Evolutionary conservation across 1,140 invertebrate genomes (phyloP).

Genomic region (Epicauta chinensis): DNA sequence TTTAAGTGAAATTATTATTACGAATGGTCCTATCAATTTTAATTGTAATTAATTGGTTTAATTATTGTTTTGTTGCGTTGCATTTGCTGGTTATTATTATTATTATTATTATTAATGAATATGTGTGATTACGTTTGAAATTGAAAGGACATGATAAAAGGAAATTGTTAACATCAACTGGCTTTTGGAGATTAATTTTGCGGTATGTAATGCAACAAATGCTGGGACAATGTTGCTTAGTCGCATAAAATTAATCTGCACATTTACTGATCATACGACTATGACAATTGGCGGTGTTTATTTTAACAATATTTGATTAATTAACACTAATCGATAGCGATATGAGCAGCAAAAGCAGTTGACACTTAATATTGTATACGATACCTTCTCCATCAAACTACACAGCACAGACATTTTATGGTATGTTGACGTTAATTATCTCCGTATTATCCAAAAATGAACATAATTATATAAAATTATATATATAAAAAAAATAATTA

Average conservation of each 20-base stretch:
- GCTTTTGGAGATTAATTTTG: background rate
- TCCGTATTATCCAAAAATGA: conserved; percentile 23
- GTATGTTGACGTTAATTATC: conserved; percentile 29
- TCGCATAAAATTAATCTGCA: conserved; percentile 3
- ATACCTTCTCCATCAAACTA: conserved; percentile 43
- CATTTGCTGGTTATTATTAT: too few species aligned
- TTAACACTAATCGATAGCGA: conserved; percentile 22
- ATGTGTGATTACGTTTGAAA: conserved; percentile 1
- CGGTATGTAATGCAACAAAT: conserved; percentile 10
- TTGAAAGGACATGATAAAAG: conserved; percentile 3
- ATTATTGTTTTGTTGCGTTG: too few species aligned
- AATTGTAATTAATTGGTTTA: too few species aligned
- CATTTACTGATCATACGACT: conserved; percentile 29
- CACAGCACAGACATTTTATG: conserved; percentile 36
- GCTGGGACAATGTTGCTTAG: conserved; percentile 19
- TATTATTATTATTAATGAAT: too few species aligned
- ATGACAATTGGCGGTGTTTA: conserved; percentile 4
- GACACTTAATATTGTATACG: conserved; percentile 29
- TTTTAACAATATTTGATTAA: background rate
- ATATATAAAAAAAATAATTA: background rate
- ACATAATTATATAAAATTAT: background rate
- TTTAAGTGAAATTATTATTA: too few species aligned
- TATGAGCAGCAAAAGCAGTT: conserved; percentile 40
- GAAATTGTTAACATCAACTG: conserved; percentile 5
- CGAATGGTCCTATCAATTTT: too few species aligned